Base-by-base conservation (phyloP, 2,888 invertebrate species). In the Morinoia aosen region DNA sequence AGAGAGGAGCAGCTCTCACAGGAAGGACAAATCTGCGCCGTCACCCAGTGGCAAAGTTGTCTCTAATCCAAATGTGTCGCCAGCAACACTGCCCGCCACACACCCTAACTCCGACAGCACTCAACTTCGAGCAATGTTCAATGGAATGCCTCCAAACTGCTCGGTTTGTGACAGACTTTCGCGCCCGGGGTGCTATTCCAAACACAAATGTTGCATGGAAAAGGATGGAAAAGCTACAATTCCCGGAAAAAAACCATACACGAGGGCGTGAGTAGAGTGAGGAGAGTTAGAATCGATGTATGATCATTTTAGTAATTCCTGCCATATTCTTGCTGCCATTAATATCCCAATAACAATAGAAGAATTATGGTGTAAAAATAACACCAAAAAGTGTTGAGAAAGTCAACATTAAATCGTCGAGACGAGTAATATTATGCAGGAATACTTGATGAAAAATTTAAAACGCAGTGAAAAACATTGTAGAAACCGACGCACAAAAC, bases 101-200 rank as follows among this genome's bases (percentile, higher is more conserved):
- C 76, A 76, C 76, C 76, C 48, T 33, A 76, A 76, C 76, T 76
- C 25, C 8, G 76, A 33, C 76, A 33, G 76, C 19, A 33, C 76
- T 76, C 76, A 76, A 76, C 76, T 76, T 76, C 76, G 25, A 76
- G 76, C 76, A 76, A 76, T 76, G 76, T 76, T 76, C 76, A 76
- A 76, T 76, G 76, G 76, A 76, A 76, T 76, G 8, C 76, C 76
- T 33, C 76, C 33, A 33, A 76, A 76, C 33, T 76, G 76, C 76
- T 76, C 76, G 25, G 76, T 76, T 76, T 76, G 76, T 76, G 76
- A 76, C 76, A 19, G 76, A 76, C 76, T 76, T 76, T 76, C 76
- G 25, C 76, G 76, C 25, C 76, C 8, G 76, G 25, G 25, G 25
- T 19, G 76, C 76, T 12, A 76, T 76, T 76, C 25, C 25, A 76